Evolutionary conservation across 2,113 vertebrate genomes (phyloP), one percentile per base, ranked within the genome.

Genomic region (Canis aureus): DNA sequence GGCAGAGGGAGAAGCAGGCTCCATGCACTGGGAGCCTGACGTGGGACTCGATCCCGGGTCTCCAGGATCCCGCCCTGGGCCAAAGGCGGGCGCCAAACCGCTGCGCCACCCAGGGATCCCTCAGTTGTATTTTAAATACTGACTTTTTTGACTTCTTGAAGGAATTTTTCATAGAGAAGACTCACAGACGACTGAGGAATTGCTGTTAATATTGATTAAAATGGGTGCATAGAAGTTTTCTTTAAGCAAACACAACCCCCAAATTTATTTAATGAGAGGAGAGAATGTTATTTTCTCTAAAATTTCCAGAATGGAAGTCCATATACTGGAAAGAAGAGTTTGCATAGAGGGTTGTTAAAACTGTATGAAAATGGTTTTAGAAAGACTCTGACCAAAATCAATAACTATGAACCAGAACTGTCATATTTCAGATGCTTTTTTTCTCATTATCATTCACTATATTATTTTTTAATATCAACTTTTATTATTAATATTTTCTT

Each of bases 151-250:
- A 69, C 32, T 71, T 95, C 16, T 20, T 73, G 35, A 91, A 90
- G 35, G 55, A 78, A 27, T n/a, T 76, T 96, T 93, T 69, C 86
- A 85, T 20, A 78, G 13, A 87, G 71, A 89, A 87, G 55, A 78
- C 67, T 84, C 89, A 67, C 29, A 93, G 67, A 79, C 89, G n/a
- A 73, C 35, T 35, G 38, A 23, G 43, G 32, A 79, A 87, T 93
- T 85, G 43, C 35, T 17, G 0, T 25, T 94, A 51, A 80, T 79
- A 27, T 53, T 79, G 71, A 86, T 55, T 38, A 79, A 86, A 38
- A 38, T 23, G 57, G 19, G 12, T 86, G 6, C 2, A 43, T 35
- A 86, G 57, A 82, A 83, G 11, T 89, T 93, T 74, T 74, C 35
- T 88, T 81, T n/a, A 78, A 62, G 49, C 13, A 89, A 95, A 78